Evolutionary conservation across 2,888 invertebrate genomes (phyloP), one percentile per base, ranked within the genome.

Genomic region (Crossocerus cetratus): DNA sequence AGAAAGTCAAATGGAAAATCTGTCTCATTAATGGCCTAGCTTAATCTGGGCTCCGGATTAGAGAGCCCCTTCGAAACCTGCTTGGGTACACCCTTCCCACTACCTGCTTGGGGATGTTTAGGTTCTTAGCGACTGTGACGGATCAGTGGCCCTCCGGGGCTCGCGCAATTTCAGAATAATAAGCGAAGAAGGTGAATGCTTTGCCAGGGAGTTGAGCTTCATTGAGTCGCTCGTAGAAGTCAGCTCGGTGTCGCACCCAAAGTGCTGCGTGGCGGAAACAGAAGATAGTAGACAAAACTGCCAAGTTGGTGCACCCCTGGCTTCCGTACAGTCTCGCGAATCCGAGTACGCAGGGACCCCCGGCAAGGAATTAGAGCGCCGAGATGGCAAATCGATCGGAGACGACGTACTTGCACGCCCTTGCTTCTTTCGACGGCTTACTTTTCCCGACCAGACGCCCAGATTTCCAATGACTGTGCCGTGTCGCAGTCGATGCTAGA

Each of bases 221-320:
- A 11, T 32, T 32, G 8, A 11, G 32, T 4, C 32, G 32, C 0
- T 32, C 32, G 32, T 32, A 1, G 5, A 32, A 32, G 32, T 32
- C 8, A 32, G 32, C 11, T 32, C 8, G 11, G 22, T 55, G 21
- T 14, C n/a, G 18, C 3, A 18, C 1, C 5, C 2, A 4, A 32
- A 11, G 20, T 45, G 22, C 44, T n/a, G 45, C 20, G 8, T 2
- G 14, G 1, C 4, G 16, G 8, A 55, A 49, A 21, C 16, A 42
- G 16, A 56, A 49, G 45, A 49, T 56, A 66, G 58, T 22, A 55
- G 65, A 76, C 62, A 83, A 83, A 82, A 82, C 80, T 84, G 82
- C 82, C 84, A 78, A 72, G 75, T 76, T 78, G 80, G 75, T 74
- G 72, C 67, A 69, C 74, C 80, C 77, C 82, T 80, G 77, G 65